These are phyloP conservation scores for Microtus richardsoni DNA, from an alignment of 2,113 vertebrate species.

Conservation along the genomic window DNA sequence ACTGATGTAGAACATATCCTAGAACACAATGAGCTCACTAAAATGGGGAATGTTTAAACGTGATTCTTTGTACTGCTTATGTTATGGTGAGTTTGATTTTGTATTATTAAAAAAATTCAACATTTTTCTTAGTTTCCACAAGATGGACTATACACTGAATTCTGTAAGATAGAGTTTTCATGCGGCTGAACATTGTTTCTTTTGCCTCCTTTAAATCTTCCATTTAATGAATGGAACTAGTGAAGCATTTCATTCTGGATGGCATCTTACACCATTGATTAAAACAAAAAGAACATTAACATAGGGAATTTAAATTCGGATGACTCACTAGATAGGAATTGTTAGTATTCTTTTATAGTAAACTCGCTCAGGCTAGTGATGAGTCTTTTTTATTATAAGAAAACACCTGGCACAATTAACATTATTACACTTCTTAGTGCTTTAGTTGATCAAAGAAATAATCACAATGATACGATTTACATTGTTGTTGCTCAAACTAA, in stretches of 20 bases:
- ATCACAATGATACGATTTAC: constrained; percentile 8
- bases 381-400: constrained; percentile 68
- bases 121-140: constrained; percentile 49
- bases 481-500: constrained; percentile 42
- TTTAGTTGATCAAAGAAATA: neutral
- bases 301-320: constrained; percentile 60
- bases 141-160: constrained; percentile 53
- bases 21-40: constrained; percentile 72
- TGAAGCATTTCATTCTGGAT: constrained; percentile 67
- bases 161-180: constrained; percentile 34
- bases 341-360: constrained; percentile 57
- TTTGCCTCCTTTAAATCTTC: constrained; percentile 73
- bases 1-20: constrained; percentile 70
- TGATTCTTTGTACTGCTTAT: constrained; percentile 78
- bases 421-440: constrained; percentile 13
- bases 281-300: constrained; percentile 64
- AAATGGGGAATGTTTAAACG: constrained; percentile 74
- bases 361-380: constrained; percentile 58
- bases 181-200: constrained; percentile 42
- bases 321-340: constrained; percentile 63
- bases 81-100: constrained; percentile 68
- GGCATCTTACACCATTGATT: constrained; percentile 62
- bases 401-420: constrained; percentile 68
- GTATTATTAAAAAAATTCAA: constrained; percentile 70
- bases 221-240: constrained; percentile 58